A percentile compares a stretch with the other conserved stretches of the same genome.
Conservation (phyloP, 2,888 invertebrate species). For the Oeneis ivallda region DNA sequence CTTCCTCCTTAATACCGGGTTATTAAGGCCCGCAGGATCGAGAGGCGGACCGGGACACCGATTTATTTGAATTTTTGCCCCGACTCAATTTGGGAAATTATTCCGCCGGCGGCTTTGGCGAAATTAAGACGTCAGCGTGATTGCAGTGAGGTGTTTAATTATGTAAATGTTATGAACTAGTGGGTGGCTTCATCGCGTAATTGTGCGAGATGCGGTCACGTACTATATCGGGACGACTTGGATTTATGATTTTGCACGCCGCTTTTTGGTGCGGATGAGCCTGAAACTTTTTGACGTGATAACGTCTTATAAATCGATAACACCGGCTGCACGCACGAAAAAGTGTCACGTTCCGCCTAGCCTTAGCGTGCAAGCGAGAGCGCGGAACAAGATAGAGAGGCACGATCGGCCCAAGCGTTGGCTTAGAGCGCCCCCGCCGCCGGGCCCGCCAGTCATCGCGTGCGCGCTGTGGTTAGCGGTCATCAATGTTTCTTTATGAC, state of each 20-base stretch:
- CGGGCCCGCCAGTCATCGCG: no score
- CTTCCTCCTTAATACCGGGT: constrained; percentile 75
- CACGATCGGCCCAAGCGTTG: no score
- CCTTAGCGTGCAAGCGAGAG: no score
- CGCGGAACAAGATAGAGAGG: no score
- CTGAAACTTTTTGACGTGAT: neutral
- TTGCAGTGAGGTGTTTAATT: constrained; percentile 79
- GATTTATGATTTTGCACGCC: constrained; percentile 62
- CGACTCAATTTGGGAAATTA: constrained; percentile 81
- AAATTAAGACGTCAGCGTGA: constrained; percentile 81
- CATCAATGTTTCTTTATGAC: no score
- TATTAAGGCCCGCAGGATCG: constrained; percentile 70
- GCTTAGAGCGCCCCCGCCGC: no score
- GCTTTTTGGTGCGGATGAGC: constrained; percentile 32
- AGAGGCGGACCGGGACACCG: constrained; percentile 66
- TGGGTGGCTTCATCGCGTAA: constrained; percentile 71
- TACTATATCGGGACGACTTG: constrained; percentile 55
- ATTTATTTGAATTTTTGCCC: constrained; percentile 81
- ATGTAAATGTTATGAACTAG: constrained; percentile 79
- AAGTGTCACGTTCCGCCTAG: no score
- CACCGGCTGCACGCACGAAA: no score
- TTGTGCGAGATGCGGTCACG: constrained; percentile 71
- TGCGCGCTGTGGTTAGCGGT: no score
- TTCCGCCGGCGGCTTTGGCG: constrained; percentile 76
- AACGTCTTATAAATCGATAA: no score